Percentiles rank a stretch among this genome's conserved stretches.
Conservation (phyloP, 2,797 vertebrate species). For the Intellagama lesueurii region DNA sequence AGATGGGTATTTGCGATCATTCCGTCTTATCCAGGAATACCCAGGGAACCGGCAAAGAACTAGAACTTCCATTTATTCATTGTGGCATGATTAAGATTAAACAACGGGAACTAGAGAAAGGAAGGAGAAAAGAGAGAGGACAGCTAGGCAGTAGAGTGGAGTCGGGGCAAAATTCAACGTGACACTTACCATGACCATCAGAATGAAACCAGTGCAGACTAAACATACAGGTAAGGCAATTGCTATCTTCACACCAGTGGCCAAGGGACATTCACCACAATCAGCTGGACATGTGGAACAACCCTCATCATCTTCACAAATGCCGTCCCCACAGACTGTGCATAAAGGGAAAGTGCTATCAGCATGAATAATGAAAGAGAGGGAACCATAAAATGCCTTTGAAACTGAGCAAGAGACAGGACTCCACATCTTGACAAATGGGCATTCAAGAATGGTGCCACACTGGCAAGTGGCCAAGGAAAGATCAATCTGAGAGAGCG, state of each 20-base stretch:
- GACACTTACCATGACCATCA: conserved; percentile 78
- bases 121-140: not conserved
- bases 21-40: not conserved
- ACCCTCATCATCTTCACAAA: conserved; percentile 83
- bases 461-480: too few species aligned
- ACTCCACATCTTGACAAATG: not conserved
- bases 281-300: conserved; percentile 85
- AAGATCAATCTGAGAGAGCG: too few species aligned
- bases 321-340: conserved; percentile 80
- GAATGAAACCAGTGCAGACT: conserved; percentile 78
- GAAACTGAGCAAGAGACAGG: not conserved
- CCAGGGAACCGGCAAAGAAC: not conserved
- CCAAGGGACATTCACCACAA: conserved; percentile 84
- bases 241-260: conserved; percentile 71
- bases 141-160: not conserved
- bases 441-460: not conserved
- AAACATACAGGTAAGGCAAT: conserved; percentile 82
- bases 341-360: conserved; percentile 26
- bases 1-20: not conserved
- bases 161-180: not conserved
- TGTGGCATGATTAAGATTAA: not conserved
- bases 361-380: not conserved
- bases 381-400: not conserved
- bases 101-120: not conserved
- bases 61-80: not conserved